phyloP scores from a whole-genome alignment of 1,140 invertebrate species.

The Ectropis grisescens region DNA sequence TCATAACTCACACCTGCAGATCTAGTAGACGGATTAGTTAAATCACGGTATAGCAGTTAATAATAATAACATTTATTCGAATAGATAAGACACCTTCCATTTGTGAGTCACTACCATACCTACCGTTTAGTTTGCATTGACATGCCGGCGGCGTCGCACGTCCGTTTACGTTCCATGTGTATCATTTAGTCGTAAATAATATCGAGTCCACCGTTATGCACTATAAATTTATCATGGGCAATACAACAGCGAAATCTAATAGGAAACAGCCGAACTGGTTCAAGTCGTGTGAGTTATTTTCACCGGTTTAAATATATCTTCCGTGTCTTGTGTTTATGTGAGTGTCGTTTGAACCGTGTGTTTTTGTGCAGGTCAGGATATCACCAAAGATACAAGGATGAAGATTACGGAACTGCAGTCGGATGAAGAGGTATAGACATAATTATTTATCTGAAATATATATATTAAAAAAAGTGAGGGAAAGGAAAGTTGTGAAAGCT shows the following conservation, averaged over 20 bases:
- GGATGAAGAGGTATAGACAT: constrained; percentile 47
- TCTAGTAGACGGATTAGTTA: too few species aligned
- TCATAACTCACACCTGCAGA: too few species aligned
- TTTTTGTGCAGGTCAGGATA: constrained; percentile 71
- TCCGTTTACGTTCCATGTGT: constrained; percentile 5
- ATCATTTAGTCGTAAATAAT: too few species aligned
- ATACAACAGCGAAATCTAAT: constrained; percentile 37
- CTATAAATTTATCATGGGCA: constrained; percentile 38
- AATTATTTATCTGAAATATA: background rate
- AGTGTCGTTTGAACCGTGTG: constrained; percentile 26
- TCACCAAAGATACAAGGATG: constrained; percentile 67
- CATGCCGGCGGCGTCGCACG: constrained; percentile 33
- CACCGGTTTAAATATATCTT: constrained; percentile 14
- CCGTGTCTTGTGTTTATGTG: constrained; percentile 35
- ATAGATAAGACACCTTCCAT: constrained; percentile 55
- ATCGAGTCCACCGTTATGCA: constrained; percentile 52
- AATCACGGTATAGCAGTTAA: too few species aligned
- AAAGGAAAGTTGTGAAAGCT: too few species aligned
- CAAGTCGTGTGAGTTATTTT: constrained; percentile 43
- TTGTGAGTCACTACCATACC: constrained; percentile 42
- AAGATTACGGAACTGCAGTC: constrained; percentile 64
- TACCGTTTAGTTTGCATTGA: constrained; percentile 44
- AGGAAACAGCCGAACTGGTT: constrained; percentile 31
- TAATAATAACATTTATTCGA: too few species aligned
- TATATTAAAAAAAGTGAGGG: too few species aligned